Evolutionary conservation across 2,888 invertebrate species (phyloP), one percentile per base, ranked within the genome.

Genomic region (Physocephala rufipes): DNA sequence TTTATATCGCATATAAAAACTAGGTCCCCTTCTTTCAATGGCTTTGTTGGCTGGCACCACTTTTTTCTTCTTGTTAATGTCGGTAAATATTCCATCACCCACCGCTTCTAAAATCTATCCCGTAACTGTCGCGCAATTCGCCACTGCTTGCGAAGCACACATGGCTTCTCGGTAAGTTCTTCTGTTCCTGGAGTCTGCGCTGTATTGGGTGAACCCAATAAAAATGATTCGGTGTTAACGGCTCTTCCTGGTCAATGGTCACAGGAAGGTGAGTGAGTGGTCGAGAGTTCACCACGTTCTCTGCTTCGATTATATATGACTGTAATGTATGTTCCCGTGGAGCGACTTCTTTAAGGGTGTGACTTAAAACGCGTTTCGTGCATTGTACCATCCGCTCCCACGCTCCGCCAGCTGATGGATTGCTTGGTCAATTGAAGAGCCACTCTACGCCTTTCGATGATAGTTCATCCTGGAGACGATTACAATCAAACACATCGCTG

Each of bases 361-460:
- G 53, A 21, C 53, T 21, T 24, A 55, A 55, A 15, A 36, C 63
- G 3, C 63, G 7, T 16, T 63, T 36, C n/a, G n/a, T 26, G n/a
- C 63, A 74, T 55, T 71, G 73, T 9, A 75, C 72, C 67, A 74
- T 73, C 12, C 74, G 43, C 59, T 75, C 75, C 63, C 63, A 63
- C 7, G 45, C 47, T 4, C 63, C 63, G 15, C 63, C 63, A 13
- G 16, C 63, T 13, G 63, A 63, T 3, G 63, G 63, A 45, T 63
- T 63, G 43, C n/a, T 24, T 7, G 45, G 63, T 3, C 21, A 45
- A 45, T 63, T 63, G 13, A 43, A 61, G 16, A n/a, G 19, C 61
- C 61, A 55, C 21, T 55, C 24, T 71, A 72, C 26, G 1, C 68
- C 73, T 7, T 58, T 71, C 3, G 63, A 2, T 24, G 53, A 21